Evolutionary conservation across 2,113 vertebrate species (phyloP), one percentile per base, ranked within the genome.

Genomic region (Eleginops maclovinus): DNA sequence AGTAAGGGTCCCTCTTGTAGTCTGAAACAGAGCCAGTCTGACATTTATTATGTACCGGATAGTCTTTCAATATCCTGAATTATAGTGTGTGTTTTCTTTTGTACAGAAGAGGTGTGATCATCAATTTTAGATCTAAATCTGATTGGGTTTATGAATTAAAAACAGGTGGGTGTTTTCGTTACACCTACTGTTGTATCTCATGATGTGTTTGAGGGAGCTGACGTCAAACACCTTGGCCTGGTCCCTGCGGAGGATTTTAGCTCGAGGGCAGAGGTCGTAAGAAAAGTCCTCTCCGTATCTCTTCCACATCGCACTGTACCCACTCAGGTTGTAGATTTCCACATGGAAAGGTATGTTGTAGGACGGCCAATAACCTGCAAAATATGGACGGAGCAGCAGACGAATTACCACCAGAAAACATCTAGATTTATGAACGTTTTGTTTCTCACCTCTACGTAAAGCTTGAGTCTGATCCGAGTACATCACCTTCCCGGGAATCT

Each of bases 151-250:
- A 36, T 36, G 31, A 36, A 36, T 36, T 36, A 36, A 36, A 36
- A 36, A 36, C 6, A 36, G 31, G 4, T 8, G 31, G 31, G 6
- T 16, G 15, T n/a, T 26, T 6, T 24, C 16, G 54, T 72, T 71
- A 0, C 47, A 93, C 96, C 58, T 95, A 98, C 96, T 97, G 92
- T 98, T 98, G 92, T 96, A 97, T 95, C 97, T 95, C 96, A 97
- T 96, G 83, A 97, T 95, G 73, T 95, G 87, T 87, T 97, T 98
- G 93, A 98, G 94, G 83, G 95, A 94, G 66, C 71, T 90, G 79
- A 96, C 81, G 87, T 93, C 89, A 0, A 60, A 94, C 86, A 98
- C 96, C 49, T 84, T 94, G 61, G 94, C 96, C 81, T 98, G 96
- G 87, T 97, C 96, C 58, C 96, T 95, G 70, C 96, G 95, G 76